phyloP scores from a whole-genome alignment of 2,113 vertebrate species.

The Bambusicola thoracicus region DNA sequence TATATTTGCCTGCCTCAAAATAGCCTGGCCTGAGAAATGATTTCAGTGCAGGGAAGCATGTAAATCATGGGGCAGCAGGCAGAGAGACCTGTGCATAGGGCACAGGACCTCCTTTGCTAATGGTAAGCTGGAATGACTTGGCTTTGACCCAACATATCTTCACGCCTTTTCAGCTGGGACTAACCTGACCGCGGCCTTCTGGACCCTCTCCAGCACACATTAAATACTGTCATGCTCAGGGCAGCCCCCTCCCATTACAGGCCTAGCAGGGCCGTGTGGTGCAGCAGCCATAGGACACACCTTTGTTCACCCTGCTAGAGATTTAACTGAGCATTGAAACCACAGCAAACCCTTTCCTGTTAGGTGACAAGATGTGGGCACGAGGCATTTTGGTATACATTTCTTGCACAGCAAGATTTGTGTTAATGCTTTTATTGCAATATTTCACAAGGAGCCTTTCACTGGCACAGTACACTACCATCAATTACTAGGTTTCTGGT shows the following conservation, averaged over 20 bases:
- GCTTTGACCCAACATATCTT: background rate
- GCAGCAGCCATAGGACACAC: background rate
- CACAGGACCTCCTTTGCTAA: background rate
- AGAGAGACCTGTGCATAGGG: background rate
- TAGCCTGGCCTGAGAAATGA: background rate
- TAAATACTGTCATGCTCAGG: fast-evolving
- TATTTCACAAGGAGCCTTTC: background rate
- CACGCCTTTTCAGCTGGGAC: background rate
- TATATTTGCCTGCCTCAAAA: background rate
- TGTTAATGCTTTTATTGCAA: background rate
- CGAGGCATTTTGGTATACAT: background rate
- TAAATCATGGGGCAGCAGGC: background rate
- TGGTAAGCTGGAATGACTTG: background rate
- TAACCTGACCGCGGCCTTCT: background rate
- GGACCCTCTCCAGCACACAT: background rate
- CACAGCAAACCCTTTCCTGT: background rate
- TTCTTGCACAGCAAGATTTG: background rate
- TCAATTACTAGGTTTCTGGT: background rate
- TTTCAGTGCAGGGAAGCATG: fast-evolving
- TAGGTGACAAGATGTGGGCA: background rate
- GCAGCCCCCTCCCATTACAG: background rate
- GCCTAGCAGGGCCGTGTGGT: background rate
- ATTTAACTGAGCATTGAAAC: background rate
- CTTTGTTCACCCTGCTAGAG: background rate
- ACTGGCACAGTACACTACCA: background rate